Conservation (phyloP, 2,797 vertebrate genomes). For the Diplodus puntazzo region DNA sequence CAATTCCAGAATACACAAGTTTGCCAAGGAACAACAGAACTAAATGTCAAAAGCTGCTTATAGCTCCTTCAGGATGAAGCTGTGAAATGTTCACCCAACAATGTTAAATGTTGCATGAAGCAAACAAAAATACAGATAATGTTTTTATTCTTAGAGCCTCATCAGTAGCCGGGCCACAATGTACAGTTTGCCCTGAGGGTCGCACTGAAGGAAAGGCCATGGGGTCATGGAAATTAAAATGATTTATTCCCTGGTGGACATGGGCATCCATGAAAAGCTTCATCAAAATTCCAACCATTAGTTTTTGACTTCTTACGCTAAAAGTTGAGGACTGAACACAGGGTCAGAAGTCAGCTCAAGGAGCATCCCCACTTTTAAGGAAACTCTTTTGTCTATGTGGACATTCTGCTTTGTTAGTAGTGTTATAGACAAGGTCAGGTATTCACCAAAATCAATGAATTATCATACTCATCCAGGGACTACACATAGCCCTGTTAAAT, state of each 20-base stretch:
- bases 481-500: background rate
- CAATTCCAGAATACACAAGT: constrained; percentile 25
- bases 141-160: background rate
- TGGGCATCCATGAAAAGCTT: background rate
- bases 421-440: constrained; percentile 2
- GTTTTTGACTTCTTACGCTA: background rate
- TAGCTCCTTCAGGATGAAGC: background rate
- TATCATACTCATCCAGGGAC: background rate
- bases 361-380: background rate
- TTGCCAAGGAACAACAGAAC: constrained; percentile 37
- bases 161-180: background rate
- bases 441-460: constrained; percentile 21
- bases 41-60: constrained; percentile 4
- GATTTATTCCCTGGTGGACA: background rate
- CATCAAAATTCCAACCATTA: background rate
- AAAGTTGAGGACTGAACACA: background rate
- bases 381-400: background rate
- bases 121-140: background rate
- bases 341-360: constrained; percentile 1
- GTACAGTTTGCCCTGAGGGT: background rate
- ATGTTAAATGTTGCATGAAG: background rate
- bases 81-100: background rate
- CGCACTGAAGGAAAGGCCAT: background rate
- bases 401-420: background rate
- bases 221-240: background rate